Base-by-base conservation (phyloP, 2,113 vertebrate genomes). In the Rhea pennata region DNA sequence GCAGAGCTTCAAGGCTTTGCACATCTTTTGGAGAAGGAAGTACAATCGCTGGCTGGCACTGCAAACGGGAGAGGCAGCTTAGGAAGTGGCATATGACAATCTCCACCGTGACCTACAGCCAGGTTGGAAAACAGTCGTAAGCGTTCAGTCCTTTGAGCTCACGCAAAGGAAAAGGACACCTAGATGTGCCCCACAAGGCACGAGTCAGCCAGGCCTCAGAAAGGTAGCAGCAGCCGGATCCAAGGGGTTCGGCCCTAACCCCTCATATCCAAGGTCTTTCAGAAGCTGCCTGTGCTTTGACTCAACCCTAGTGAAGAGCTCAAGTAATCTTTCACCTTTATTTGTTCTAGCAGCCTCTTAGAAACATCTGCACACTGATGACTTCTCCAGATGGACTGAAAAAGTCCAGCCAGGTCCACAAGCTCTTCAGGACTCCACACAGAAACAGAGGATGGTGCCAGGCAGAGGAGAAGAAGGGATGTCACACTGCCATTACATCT, bases 291-390 rank as follows among this genome's bases (percentile, higher is more conserved):
- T 79, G 71, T 0, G 14, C 92, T 94, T 91, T 64, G 93, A 74
- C 74, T 84, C 94, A 15, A 51, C 39, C 14, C 39, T 16, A 4
- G 87, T 36, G 72, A 74, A 24, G 44, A 88, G 79, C 92, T 77
- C 56, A 2, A 67, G 56, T 20, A 16, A 82, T 89, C 84, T 69
- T 61, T 61, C 84, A 23, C 94, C 89, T 87, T 81, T 1, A 0
- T 31, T 74, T 3, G 33, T 36, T 50, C 86, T 84, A 73, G 33
- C 56, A 50, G 92, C 76, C 96, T 81, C 84, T 66, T 10, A 4
- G 1, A 2, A 96, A 82, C 94, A 93, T 93, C 92, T 90, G 94
- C 94, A 74, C 94, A 54, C 76, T 87, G 89, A 96, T 70, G 91
- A 14, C 5, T 96, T 92, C 51, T 95, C 73, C 95, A 95, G 94